Base-by-base conservation (phyloP, 2,113 vertebrate species). In the Platysternon megacephalum region DNA sequence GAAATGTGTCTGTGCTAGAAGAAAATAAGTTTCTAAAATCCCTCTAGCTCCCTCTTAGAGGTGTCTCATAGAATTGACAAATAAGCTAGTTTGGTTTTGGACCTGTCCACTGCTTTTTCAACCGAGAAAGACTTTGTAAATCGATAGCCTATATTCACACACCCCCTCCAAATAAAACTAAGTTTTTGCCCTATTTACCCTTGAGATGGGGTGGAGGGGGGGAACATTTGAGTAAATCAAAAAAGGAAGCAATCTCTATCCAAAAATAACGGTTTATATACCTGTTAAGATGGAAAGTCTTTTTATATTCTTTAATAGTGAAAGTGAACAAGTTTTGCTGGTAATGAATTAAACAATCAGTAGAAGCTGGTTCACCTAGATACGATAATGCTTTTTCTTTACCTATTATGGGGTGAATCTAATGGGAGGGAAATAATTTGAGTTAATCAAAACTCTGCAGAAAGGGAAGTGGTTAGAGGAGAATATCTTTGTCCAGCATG, bases 11-110 rank as follows among this genome's bases (percentile, higher is more conserved):
- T 16, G 39, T 56, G 44, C 53, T 9, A 56, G 72, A 48, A n/a
- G 82, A 53, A 49, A 0, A 65, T n/a, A 44, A 44, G 51, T 49
- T 1, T 1, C 29, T 2, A 35, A 51, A 80, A 35, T 49, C 16
- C 14, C 21, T 21, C 17, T 2, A 32, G 1, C 8, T 5, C 1
- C 3, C 2, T 78, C 32, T 1, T 49, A 2, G 53, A 8, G 4
- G 1, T 0, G 1, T 52, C 83, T 6, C 1, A 5, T 2, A 17
- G 42, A 22, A 21, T 28, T 4, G 48, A 79, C 4, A 3, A n/a
- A 1, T 4, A 39, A 29, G 46, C 8, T 2, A 0, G 1, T 35
- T 2, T 56, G 32, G 17, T 24, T 8, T 44, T 3, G 19, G 46
- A 5, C 19, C 46, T 6, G 8, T 5, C 13, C 39, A n/a, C 42